phyloP scores from a whole-genome alignment of 2,113 vertebrate genomes.

The Propithecus coquereli region DNA sequence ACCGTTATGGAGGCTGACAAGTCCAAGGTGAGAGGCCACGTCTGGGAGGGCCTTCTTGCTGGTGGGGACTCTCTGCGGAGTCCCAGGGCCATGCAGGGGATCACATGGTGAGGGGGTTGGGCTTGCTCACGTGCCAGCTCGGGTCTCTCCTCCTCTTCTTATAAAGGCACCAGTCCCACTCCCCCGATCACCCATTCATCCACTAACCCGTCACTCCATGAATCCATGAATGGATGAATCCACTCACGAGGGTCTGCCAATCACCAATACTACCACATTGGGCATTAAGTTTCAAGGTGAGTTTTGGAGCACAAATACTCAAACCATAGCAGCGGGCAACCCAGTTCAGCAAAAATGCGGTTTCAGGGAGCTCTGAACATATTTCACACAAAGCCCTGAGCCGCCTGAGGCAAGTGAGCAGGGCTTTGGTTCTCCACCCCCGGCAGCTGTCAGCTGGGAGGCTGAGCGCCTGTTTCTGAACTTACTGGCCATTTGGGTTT shows the following conservation, averaged over 20 bases:
- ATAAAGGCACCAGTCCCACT: neutral
- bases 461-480: neutral
- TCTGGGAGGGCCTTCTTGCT: neutral
- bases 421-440: neutral
- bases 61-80: neutral
- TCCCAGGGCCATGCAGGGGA: neutral
- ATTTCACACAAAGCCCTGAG: neutral
- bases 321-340: neutral
- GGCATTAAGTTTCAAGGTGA: neutral
- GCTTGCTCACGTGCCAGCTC: neutral
- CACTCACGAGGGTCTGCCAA: neutral
- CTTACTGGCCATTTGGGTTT: neutral
- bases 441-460: neutral
- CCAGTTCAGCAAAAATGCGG: neutral
- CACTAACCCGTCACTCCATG: neutral
- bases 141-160: neutral
- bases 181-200: neutral
- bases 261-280: neutral
- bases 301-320: neutral
- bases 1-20: neutral
- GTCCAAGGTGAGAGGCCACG: neutral
- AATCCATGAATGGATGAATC: neutral
- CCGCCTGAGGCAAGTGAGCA: neutral
- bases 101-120: too few relatives aligned
- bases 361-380: neutral